Percentiles rank a stretch among this genome's conserved stretches.
Evolutionary conservation across 2,797 vertebrate species (phyloP).

Genomic region (Sus cebifrons): DNA sequence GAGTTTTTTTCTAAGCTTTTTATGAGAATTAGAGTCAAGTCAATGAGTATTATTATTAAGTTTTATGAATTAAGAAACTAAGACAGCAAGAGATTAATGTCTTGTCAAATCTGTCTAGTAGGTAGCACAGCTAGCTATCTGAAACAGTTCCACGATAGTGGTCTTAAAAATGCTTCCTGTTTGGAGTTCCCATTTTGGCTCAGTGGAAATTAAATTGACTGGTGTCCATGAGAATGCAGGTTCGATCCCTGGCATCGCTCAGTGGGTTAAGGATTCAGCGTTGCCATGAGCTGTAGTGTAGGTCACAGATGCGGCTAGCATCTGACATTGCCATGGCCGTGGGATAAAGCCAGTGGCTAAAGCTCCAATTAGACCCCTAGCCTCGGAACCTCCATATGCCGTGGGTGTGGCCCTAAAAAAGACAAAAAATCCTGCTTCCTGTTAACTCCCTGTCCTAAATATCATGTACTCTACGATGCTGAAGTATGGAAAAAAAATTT

Average conservation of each 20-base stretch:
- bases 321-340: too few species aligned
- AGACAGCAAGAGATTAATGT: not conserved
- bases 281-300: too few species aligned
- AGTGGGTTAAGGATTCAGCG: too few species aligned
- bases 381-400: too few species aligned
- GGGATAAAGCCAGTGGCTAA: too few species aligned
- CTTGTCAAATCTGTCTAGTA: not conserved
- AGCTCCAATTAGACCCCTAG: too few species aligned
- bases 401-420: too few species aligned
- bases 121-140: not conserved
- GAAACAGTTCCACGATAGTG: not conserved
- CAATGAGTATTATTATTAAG: not conserved
- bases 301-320: too few species aligned
- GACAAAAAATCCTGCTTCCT: not conserved
- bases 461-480: not conserved
- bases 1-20: not conserved
- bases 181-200: not conserved
- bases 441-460: not conserved
- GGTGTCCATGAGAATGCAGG: too few species aligned
- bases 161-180: not conserved
- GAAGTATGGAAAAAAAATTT: not conserved
- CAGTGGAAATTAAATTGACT: too few species aligned
- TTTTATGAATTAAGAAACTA: slow-evolving; percentile 35
- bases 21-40: not conserved
- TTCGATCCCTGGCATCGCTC: too few species aligned